phyloP scores from a whole-genome alignment of 2,797 vertebrate species.

The Chiloscyllium punctatum region DNA sequence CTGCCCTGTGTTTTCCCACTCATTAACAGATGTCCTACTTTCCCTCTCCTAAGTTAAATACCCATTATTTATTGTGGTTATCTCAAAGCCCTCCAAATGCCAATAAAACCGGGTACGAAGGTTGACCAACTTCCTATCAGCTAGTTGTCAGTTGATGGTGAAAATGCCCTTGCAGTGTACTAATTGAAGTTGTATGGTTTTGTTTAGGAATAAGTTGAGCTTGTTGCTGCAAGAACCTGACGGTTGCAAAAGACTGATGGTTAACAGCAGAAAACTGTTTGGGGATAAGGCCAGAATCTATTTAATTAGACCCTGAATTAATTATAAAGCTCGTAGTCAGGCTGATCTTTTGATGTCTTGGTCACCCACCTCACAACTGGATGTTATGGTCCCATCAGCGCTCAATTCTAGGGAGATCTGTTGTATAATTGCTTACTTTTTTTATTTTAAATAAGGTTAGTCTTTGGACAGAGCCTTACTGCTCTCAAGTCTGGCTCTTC shows the following conservation, averaged over 20 bases:
- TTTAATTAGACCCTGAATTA: background rate
- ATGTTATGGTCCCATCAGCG: background rate
- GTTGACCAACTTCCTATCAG: background rate
- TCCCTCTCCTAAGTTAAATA: too few species aligned
- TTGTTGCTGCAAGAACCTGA: background rate
- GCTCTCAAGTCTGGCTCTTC: background rate
- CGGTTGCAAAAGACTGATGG: background rate
- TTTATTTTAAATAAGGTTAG: background rate
- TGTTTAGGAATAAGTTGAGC: background rate
- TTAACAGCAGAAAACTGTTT: background rate
- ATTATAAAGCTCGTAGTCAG: background rate
- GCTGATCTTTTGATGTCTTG: background rate
- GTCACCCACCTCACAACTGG: background rate
- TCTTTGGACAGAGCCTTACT: background rate
- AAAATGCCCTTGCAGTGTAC: background rate
- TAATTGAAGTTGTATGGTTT: background rate
- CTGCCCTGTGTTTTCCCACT: background rate
- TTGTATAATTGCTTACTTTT: background rate
- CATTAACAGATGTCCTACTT: too few species aligned
- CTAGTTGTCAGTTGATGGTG: too few species aligned
- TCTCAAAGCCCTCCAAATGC: background rate
- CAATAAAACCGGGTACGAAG: background rate
- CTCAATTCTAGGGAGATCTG: background rate
- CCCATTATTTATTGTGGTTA: background rate
- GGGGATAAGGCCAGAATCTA: background rate